Evolutionary conservation across 2,797 vertebrate genomes (phyloP), one percentile per base, ranked within the genome.

Genomic region (Eutrigla gurnardus): DNA sequence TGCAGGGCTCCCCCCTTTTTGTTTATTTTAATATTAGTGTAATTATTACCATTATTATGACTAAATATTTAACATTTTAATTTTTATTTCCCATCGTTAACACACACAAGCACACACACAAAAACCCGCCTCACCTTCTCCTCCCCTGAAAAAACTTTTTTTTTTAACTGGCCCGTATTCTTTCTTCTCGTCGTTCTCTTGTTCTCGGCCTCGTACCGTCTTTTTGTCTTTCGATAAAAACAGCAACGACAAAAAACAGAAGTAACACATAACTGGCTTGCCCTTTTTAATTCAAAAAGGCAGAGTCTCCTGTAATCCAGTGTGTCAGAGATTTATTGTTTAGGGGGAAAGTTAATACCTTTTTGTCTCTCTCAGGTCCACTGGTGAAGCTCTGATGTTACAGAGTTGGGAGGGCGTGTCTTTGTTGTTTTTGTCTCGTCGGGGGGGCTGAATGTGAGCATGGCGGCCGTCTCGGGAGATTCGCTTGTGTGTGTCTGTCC

Each of bases 321-420:
- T 47, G 69, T 39, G 70, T 83, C 70, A 47, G 53, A 79, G 84
- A 83, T 73, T 43, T 64, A 86, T 87, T 88, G 84, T 90, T 85
- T 64, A 25, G 2, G 25, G 32, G 83, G 89, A 85, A 91, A 91
- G 84, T 65, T 39, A 52, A 91, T 84, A 85, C 78, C 72, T 85
- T 87, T 91, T 87, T 88, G 82, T 92, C 80, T 80, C 89, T 85
- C 83, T 86, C 70, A 82, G 66, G 59, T 70, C 68, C 84, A 81
- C 84, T 73, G 83, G 25, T 85, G 84, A 91, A 87, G 93, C 93
- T 82, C 89, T 70, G 86, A 91, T 92, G 92, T 92, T 83, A 83
- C 40, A 62, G 86, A 81, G 84, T 47, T 25, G 59, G 81, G 8
- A 87, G 91, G 93, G 92, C 57, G 91, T 92, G 89, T 91, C 92